These are phyloP conservation scores for Semotilus atromaculatus DNA, from an alignment of 2,797 vertebrate genomes.

Conservation along the genomic window DNA sequence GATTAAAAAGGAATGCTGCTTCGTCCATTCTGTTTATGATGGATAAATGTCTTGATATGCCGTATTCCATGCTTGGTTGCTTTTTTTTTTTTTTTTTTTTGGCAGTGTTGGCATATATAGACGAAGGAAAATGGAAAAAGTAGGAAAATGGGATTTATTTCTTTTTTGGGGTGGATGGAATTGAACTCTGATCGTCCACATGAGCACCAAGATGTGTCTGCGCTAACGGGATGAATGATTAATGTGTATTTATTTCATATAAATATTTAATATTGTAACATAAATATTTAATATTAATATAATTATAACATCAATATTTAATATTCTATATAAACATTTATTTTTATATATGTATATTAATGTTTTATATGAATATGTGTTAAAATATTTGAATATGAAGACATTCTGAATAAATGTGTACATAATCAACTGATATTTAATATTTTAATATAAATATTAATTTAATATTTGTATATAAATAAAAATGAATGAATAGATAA, in stretches of 20 bases:
- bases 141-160: background rate
- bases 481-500: background rate
- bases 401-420: background rate
- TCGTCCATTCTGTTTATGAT: background rate
- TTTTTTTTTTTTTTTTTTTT: background rate
- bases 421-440: background rate
- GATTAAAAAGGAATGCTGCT: background rate
- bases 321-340: background rate
- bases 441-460: background rate
- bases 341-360: background rate
- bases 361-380: background rate
- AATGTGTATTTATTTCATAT: background rate
- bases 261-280: background rate
- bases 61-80: background rate
- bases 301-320: background rate
- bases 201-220: background rate
- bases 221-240: background rate
- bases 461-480: background rate
- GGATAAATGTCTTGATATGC: background rate
- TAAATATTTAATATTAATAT: background rate
- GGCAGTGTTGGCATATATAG: background rate
- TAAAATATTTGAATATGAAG: background rate
- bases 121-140: background rate
- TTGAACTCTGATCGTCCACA: background rate
- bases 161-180: background rate